Evolutionary conservation across 2,113 vertebrate species (phyloP), one percentile per base, ranked within the genome.

Genomic region (Paradoxurus hermaphroditus): DNA sequence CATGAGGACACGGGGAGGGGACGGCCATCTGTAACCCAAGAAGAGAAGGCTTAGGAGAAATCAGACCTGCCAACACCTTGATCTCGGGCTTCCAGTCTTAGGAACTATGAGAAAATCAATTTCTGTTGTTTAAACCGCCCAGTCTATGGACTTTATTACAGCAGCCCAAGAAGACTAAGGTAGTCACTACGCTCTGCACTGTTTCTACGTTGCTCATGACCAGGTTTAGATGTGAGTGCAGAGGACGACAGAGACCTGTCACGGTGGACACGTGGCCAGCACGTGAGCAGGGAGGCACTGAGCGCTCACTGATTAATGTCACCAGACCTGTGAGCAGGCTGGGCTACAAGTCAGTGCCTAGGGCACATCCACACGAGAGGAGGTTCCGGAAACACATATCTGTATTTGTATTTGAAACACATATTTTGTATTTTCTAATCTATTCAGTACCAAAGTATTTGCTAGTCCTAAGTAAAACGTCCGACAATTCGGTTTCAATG

Each of bases 241-340:
- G 27, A 81, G 39, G 39, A 16, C 1, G 46, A n/a, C 23, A 7
- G 39, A 62, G 4, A 15, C 29, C 56, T 41, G 6, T 15, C 15
- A 5, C 41, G 7, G 12, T 13, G 7, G 41, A 36, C 23, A 11
- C 2, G 12, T 10, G 31, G 18, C 41, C 34, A 21, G 56, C 8
- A 1, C 10, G 13, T 2, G 18, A 34, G 8, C 25, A 84, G 34
- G 19, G 46, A 83, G 44, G 19, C 10, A 18, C 44, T 73, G 31
- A 41, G 41, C 14, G 39, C 81, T 18, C 23, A n/a, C 0, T 23
- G 41, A 18, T 72, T 39, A 27, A 21, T 9, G 16, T 73, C 31
- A 5, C 72, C 25, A 0, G 1, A 5, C 72, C 25, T 0, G 1
- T 2, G 25, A 49, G 18, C 25, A 16, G n/a, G 36, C 51, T 34